Base-by-base conservation (phyloP, 1,140 invertebrate genomes). In the Coptotermes formosanus region DNA sequence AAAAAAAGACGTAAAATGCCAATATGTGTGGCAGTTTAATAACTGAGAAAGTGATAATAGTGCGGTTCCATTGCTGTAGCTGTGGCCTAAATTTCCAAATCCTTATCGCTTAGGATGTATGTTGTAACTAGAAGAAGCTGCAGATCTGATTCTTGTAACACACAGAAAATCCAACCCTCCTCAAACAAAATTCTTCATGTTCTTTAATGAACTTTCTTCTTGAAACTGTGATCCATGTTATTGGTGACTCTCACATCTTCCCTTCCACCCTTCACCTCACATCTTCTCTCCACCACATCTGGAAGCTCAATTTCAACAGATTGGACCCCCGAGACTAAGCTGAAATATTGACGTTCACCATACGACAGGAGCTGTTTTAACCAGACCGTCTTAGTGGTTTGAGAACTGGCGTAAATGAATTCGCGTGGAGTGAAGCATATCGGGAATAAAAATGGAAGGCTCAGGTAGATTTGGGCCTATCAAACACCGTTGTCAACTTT, bases 151-250 rank as follows among this genome's bases (percentile, higher is more conserved):
- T 75, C 64, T 75, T 75, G 25, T 64, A 30, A 25, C 64, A 75
- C 64, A 75, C n/a, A 75, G 64, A 75, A 30, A 75, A 75, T 30
- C 64, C 64, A 25, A 75, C 25, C 64, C 7, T 75, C 64, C 64
- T 25, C 64, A 30, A 75, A 75, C 25, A 75, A 75, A 75, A 75
- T 6, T 75, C 64, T 75, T 75, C 64, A 75, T 75, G 64, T 75
- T 75, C 64, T 75, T 75, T 75, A 75, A 75, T 75, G 64, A 75
- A 75, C 64, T 75, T 75, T 75, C 64, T 75, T 75, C 64, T 75
- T 75, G 64, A 75, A 75, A 75, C 8, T 75, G 64, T 75, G 64
- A n/a, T 75, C 64, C n/a, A 75, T 75, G 64, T 75, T 75, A 75
- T 30, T 75, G 64, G 64, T 75, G 64, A 30, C 64, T 75, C 64